Percentiles rank a stretch among this genome's conserved stretches.
Evolutionary conservation across 2,797 vertebrate genomes (phyloP).

Genomic region (Crax fasciolata): DNA sequence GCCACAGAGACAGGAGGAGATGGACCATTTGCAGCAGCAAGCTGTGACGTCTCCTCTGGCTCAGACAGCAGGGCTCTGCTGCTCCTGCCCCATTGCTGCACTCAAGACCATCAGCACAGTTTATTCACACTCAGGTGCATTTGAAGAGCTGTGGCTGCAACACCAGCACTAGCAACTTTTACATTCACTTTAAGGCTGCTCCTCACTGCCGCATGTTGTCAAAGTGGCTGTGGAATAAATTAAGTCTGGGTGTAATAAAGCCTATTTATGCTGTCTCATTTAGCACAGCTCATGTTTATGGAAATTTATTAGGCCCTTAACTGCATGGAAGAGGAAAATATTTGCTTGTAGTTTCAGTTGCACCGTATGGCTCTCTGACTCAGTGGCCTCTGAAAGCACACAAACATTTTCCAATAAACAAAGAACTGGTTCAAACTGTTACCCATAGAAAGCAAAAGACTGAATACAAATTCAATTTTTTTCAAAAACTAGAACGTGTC

Average conservation of each 20-base stretch:
- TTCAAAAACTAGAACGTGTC: not conserved
- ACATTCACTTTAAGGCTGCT: not conserved
- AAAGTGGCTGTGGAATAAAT: not conserved
- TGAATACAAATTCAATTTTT: not conserved
- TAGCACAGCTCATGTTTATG: constrained; percentile 44
- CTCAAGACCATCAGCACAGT: not conserved
- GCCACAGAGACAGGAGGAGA: not conserved
- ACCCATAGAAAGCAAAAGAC: not conserved
- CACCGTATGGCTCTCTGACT: constrained; percentile 1
- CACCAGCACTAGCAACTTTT: not conserved
- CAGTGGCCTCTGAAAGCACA: constrained; percentile 50
- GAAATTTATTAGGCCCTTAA: constrained; percentile 63
- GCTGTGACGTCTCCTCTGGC: not conserved
- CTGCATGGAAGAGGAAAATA: constrained; percentile 60
- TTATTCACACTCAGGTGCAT: fast-evolving
- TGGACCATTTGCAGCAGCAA: not conserved
- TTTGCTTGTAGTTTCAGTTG: constrained; percentile 57
- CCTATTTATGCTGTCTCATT: constrained; percentile 37
- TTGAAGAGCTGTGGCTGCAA: not conserved
- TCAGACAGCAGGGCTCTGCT: not conserved
- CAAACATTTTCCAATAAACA: constrained; percentile 68
- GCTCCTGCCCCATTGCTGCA: not conserved
- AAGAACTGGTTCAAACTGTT: constrained; percentile 49
- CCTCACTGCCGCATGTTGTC: not conserved
- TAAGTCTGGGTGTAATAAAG: constrained; percentile 39